Conservation (phyloP, 2,113 vertebrate genomes). For the Oreochromis spilurus region DNA sequence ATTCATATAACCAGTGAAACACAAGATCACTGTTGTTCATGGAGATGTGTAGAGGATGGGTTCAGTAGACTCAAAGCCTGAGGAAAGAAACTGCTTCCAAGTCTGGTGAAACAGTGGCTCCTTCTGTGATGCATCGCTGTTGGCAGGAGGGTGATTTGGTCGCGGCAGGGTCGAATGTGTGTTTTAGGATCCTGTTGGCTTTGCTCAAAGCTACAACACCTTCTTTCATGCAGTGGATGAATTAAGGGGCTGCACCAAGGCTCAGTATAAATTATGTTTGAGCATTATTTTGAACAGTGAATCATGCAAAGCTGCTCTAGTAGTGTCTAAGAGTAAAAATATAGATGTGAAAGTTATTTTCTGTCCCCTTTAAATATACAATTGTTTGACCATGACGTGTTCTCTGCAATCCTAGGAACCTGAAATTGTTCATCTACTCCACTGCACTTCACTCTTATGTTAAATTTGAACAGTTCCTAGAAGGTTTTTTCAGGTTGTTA, state of each 20-base stretch:
- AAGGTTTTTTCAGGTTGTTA: neutral
- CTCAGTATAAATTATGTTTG: neutral
- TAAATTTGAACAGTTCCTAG: neutral
- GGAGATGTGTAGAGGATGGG: neutral
- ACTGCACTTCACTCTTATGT: neutral
- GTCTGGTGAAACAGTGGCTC: neutral
- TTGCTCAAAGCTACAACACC: neutral
- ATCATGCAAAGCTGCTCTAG: neutral
- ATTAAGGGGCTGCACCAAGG: neutral
- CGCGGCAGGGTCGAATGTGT: neutral
- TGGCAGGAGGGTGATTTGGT: neutral
- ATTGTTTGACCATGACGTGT: neutral
- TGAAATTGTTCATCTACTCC: neutral
- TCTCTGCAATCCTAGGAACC: neutral
- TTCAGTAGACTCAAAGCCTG: neutral
- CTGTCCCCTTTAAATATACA: neutral
- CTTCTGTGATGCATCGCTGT: neutral
- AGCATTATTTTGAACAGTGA: neutral
- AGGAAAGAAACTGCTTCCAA: neutral
- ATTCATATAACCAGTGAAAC: neutral
- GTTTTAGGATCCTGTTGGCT: neutral
- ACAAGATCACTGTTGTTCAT: neutral
- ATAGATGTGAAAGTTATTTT: neutral
- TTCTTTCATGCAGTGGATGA: neutral
- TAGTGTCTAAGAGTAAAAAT: neutral